Evolutionary conservation across 2,888 invertebrate genomes (phyloP), one percentile per base, ranked within the genome.

Genomic region (Platerodrilus igneus): DNA sequence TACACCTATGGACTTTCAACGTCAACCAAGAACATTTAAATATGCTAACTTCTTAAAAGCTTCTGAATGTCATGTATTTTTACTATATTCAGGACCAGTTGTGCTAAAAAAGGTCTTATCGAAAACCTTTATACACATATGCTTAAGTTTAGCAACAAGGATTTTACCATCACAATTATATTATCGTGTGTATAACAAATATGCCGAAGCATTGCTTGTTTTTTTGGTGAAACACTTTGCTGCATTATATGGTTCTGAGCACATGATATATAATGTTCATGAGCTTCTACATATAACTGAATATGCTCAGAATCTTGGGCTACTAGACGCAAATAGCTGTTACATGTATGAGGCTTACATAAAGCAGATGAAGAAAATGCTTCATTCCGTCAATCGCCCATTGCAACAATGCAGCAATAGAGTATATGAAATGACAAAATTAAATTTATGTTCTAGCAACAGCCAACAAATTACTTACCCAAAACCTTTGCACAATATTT

Each of bases 331-430:
- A 28, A 29, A 23, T 21, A 41, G 41, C 19, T 41, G 35, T 25
- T 41, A 35, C 16, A 15, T 34, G 22, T 40, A 27, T 28, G 35
- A 35, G n/a, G 34, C 33, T 25, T 38, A 25, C 21, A 38, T 38
- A 21, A 38, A 38, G 18, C n/a, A 13, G 11, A 37, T 37, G 10
- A 31, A 38, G 18, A 31, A 25, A 15, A 34, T 18, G 14, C 21
- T 39, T 22, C 39, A 39, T 17, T 18, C 18, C 19, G 33, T 39
- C 20, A 39, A 39, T 18, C 26, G 39, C 27, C 39, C 39, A 25
- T 21, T 34, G 27, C 17, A 39, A 15, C 34, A 33, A 16, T 34
- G 33, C 17, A 25, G 34, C 23, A 39, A 39, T 28, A 34, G 34
- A 17, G 19, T 39, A 18, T 26, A 26, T 35, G 35, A 35, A 35